These are phyloP conservation scores for Volucella zonaria DNA, from an alignment of 2,888 invertebrate genomes.

Conservation along the genomic window DNA sequence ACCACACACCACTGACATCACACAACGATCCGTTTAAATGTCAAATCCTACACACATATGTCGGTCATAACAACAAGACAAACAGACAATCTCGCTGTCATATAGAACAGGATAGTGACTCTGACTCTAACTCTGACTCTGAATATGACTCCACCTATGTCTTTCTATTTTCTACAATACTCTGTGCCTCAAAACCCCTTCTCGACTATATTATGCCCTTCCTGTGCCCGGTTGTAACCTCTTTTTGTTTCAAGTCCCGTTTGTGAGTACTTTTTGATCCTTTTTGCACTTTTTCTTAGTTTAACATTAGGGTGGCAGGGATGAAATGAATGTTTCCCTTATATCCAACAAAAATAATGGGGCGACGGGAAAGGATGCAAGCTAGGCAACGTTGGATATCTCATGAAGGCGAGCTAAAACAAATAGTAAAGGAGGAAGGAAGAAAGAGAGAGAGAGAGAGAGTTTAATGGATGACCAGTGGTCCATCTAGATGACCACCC, in stretches of 20 bases:
- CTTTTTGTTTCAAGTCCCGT: constrained; percentile 53
- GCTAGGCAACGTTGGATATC: constrained; percentile 12
- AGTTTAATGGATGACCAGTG: constrained; percentile 62
- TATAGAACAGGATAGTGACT: constrained; percentile 59
- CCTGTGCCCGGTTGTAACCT: constrained; percentile 48
- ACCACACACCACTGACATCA: constrained; percentile 50
- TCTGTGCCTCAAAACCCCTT: background rate
- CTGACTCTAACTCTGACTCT: background rate
- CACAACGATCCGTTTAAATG: constrained; percentile 72
- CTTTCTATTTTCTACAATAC: constrained; percentile 12
- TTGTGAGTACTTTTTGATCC: constrained; percentile 36
- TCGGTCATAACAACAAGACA: constrained; percentile 73
- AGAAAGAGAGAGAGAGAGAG: background rate
- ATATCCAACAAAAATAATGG: background rate
- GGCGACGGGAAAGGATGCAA: background rate
- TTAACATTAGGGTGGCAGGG: constrained; percentile 48
- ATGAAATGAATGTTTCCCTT: constrained; percentile 56
- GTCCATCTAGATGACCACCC: constrained; percentile 42
- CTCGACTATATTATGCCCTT: background rate
- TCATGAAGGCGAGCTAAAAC: too few relatives aligned
- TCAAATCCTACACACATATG: constrained; percentile 72
- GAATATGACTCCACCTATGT: constrained; percentile 12
- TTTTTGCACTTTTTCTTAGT: constrained; percentile 46
- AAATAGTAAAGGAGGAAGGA: too few relatives aligned
- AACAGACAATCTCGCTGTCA: constrained; percentile 71